Base-by-base conservation (phyloP, 2,797 vertebrate genomes). In the Falco columbarius region DNA sequence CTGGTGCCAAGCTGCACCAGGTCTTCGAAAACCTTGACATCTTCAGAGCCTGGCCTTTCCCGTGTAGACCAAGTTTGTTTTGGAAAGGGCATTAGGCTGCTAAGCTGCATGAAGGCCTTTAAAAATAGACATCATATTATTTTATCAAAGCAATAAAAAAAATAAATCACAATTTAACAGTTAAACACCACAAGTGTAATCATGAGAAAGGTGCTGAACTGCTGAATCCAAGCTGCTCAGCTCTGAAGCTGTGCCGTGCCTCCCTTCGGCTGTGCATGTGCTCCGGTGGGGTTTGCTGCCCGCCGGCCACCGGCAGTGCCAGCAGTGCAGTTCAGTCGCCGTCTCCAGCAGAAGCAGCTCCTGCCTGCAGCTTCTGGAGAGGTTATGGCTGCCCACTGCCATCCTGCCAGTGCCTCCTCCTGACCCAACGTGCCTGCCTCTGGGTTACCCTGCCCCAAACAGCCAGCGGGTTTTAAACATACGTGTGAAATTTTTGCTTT, bases 401-500 rank as follows among this genome's bases (percentile, higher is more conserved):
- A 51, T 27, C 55, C 65, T 70, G 40, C 71, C 67, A 1, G 12
- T 7, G 30, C 34, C 34, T 58, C 32, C 49, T 83, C 81, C 54
- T 52, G 49, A 23, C 59, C 36, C 5, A 0, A 10, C 65, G 40
- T 59, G 24, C 49, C 72, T 65, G 38, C 3, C 1, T 19, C n/a
- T 30, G n/a, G 10, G 10, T 32, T 36, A 16, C 19, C 30, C 32
- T 42, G 23, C 7, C 13, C 40, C 2, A 3, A 49, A 27, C 11
- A 71, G 8, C 26, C 81, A 71, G 42, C 0, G 0, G 3, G 14
- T 66, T 82, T 36, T 47, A 44, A 52, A 70, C 1, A 8, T 30
- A 38, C 56, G 0, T 36, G 32, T 26, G 26, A 59, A 40, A 29
- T 5, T 52, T 66, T 40, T 56, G 52, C 12, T 71, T 72, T 74